A percentile compares a stretch with the other conserved stretches of the same genome.
These are phyloP conservation scores for Cynocephalus volans DNA, from an alignment of 2,113 vertebrate genomes.

Conservation along the genomic window DNA sequence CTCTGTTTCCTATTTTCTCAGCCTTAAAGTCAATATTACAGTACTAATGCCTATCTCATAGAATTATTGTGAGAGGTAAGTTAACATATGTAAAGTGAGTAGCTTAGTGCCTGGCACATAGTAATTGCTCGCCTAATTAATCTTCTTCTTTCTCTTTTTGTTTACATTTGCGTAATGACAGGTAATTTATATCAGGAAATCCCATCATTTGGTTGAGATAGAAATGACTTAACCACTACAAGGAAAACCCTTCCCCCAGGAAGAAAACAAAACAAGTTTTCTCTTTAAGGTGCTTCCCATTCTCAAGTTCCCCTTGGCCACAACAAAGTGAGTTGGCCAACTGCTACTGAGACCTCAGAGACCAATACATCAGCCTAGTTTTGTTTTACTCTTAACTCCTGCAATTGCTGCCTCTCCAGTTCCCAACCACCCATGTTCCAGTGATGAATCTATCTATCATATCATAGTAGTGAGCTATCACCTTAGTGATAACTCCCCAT, in stretches of 20 bases:
- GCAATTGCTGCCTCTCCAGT: background rate
- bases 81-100: background rate
- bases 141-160: background rate
- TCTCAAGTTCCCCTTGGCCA: conserved; percentile 24
- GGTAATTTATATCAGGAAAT: conserved; percentile 51
- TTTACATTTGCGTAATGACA: background rate
- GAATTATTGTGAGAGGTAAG: background rate
- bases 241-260: conserved; percentile 4
- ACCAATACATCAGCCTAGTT: conserved; percentile 17
- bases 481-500: background rate
- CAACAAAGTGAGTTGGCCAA: background rate
- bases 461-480: too few relatives aligned
- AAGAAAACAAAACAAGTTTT: background rate
- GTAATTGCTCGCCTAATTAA: background rate
- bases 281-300: conserved; percentile 46
- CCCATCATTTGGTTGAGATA: background rate
- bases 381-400: conserved; percentile 67
- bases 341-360: conserved; percentile 59
- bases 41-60: background rate
- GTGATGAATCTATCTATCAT: too few relatives aligned
- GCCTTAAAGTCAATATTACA: background rate
- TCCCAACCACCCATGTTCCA: background rate
- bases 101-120: background rate
- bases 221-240: background rate
- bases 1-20: background rate